A percentile compares a stretch with the other conserved stretches of the same genome.
Evolutionary conservation across 2,113 vertebrate species (phyloP).

Genomic region (Platichthys stellatus): DNA sequence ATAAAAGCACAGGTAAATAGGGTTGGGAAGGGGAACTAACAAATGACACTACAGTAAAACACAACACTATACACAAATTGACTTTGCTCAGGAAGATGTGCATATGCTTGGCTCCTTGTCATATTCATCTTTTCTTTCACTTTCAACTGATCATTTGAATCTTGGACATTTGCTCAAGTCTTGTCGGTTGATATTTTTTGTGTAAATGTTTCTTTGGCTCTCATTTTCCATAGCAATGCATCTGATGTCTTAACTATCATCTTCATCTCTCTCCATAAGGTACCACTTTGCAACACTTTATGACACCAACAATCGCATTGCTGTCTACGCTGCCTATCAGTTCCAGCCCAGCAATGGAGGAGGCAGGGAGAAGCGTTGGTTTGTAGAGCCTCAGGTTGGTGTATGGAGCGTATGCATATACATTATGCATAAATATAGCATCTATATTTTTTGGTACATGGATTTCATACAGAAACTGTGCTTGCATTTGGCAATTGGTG

Average conservation of each 20-base stretch:
- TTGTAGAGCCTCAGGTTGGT: constrained; percentile 82
- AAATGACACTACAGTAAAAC: no score
- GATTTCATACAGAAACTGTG: not conserved
- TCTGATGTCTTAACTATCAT: not conserved
- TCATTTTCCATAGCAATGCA: not conserved
- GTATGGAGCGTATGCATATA: not conserved
- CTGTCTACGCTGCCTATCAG: constrained; percentile 79
- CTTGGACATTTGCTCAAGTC: no score
- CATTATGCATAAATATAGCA: not conserved
- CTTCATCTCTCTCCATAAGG: constrained; percentile 35
- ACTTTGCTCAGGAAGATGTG: no score
- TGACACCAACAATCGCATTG: constrained; percentile 76
- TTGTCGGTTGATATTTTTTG: not conserved
- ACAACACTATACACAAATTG: no score
- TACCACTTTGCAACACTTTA: constrained; percentile 83
- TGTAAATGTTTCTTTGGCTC: no score
- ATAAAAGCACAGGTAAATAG: no score
- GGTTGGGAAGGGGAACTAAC: no score
- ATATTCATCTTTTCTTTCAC: no score
- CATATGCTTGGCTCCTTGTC: no score
- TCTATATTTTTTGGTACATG: no score
- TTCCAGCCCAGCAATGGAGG: constrained; percentile 79
- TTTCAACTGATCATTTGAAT: no score
- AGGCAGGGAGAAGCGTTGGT: constrained; percentile 79
- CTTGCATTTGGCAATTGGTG: no score